Evolutionary conservation across 2,113 vertebrate genomes (phyloP), one percentile per base, ranked within the genome.

Genomic region (Eira barbara): DNA sequence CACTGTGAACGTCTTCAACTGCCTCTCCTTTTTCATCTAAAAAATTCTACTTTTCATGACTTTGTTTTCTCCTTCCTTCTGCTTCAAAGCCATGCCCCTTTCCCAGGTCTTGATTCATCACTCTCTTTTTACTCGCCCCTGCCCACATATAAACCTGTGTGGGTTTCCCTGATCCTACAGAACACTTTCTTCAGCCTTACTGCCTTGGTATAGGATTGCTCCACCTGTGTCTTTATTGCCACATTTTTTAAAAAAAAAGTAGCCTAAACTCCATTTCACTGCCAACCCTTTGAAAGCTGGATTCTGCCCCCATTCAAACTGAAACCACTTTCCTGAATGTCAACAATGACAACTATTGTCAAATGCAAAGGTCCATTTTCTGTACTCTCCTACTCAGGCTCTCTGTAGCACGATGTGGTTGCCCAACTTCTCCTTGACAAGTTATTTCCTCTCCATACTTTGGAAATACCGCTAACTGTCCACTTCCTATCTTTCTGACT

Each of bases 321-420:
- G 59, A 76, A 59, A 67, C 31, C 31, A 34, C 39, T 25, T 55
- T 63, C 39, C 39, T 57, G 49, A 89, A 57, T 49, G 23, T 42
- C 49, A 80, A 61, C 34, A 78, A 20, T 27, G 42, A 74, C 14
- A 55, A 25, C 6, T 42, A 15, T 13, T 23, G 57, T 34, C 63
- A 74, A 57, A 36, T 17, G 23, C 25, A 42, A 76, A 63, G 57
- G 25, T 3, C 23, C 61, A 31, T 76, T 42, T 52, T 42, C 47
- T 6, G 45, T 11, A 45, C 47, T 34, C 42, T 29, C 81, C 69
- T 45, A 25, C 42, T 55, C 31, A 6, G 25, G 36, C 34, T 78
- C 7, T n/a, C 47, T 7, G 11, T 36, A 83, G 36, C 47, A 63
- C 0, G 1, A 10, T 17, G 9, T 36, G 23, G 2, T 6, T 4